Percentiles rank a stretch among this genome's conserved stretches.
phyloP scores from a whole-genome alignment of 37 sponge, comb jelly and placozoan species.

The Amphimedon queenslandica region DNA sequence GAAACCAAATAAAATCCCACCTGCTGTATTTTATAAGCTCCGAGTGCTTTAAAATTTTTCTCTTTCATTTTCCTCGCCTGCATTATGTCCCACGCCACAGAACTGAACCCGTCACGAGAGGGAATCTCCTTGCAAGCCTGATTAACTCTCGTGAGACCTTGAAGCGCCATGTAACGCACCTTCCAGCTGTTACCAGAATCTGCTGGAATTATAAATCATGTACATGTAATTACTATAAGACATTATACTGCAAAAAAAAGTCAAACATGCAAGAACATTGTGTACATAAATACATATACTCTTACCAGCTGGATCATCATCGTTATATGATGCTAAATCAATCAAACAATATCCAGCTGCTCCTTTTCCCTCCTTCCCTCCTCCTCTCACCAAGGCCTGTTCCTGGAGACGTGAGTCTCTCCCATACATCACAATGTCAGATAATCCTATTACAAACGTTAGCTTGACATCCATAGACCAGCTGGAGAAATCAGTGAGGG shows the following conservation, averaged over 20 bases:
- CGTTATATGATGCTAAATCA: too few relatives aligned
- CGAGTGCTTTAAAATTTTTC: constrained; percentile 38
- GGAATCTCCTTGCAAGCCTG: constrained; percentile 27
- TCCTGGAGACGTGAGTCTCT: constrained; percentile 47
- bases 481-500: constrained; percentile 15
- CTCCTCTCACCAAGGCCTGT: constrained; percentile 43
- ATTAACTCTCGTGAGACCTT: constrained; percentile 51
- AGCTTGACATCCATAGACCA: constrained; percentile 55
- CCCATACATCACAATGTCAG: constrained; percentile 43
- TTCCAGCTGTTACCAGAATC: too few relatives aligned
- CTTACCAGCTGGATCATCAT: too few relatives aligned
- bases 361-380: too few relatives aligned
- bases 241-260: too few relatives aligned
- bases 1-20: constrained; percentile 12
- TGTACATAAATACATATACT: too few relatives aligned
- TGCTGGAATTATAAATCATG: too few relatives aligned
- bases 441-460: constrained; percentile 30
- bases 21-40: constrained; percentile 47
- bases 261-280: too few relatives aligned
- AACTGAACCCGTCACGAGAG: constrained; percentile 61
- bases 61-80: constrained; percentile 31
- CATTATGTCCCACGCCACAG: constrained; percentile 50
- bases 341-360: too few relatives aligned
- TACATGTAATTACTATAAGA: too few relatives aligned
- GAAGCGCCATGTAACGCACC: constrained; percentile 44